Base-by-base conservation (phyloP, 2,888 invertebrate species). In the Sesia apiformis region DNA sequence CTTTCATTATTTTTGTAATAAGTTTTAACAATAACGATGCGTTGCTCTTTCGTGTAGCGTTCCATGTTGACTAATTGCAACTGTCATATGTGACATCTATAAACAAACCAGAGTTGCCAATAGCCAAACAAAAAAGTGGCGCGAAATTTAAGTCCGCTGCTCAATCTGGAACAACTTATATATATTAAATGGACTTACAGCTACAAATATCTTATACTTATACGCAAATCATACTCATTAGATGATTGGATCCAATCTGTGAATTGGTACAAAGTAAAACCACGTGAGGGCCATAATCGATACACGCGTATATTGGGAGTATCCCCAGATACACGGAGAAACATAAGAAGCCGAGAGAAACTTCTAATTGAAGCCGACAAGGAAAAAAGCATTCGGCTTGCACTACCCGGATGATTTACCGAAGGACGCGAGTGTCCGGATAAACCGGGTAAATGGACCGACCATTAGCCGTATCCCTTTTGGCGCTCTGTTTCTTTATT, bases 401-500 rank as follows among this genome's bases (percentile, higher is more conserved):
- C 56, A 40, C 39, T 50, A 50, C 58, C 65, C 55, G 69, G 66
- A 78, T 77, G 77, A 79, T 78, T 76, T 78, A 78, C 66, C 64
- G 66, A 67, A 66, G 70, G 66, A 68, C 65, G 55, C 65, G 64
- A 66, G 67, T 67, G 67, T 70, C 65, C 70, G 73, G 67, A 72
- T 76, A 76, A 75, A 76, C 78, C 75, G 64, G 65, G 70, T 70
- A 72, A 81, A 79, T 76, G 74, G 73, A 70, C 66, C 68, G 65
- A 65, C 75, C 80, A 81, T 81, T 81, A 80, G 72, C 62, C 59
- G 61, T 65, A 67, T 67, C 70, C 72, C 66, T 70, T 66, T 64
- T 58, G 53, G 60, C 57, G 56, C 52, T 60, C 62, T 63, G 61
- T 61, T 59, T 60, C 63, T 64, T 63, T 64, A 66, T 70, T 73